Conservation (phyloP, 2,888 invertebrate species). For the Emesis furor region DNA sequence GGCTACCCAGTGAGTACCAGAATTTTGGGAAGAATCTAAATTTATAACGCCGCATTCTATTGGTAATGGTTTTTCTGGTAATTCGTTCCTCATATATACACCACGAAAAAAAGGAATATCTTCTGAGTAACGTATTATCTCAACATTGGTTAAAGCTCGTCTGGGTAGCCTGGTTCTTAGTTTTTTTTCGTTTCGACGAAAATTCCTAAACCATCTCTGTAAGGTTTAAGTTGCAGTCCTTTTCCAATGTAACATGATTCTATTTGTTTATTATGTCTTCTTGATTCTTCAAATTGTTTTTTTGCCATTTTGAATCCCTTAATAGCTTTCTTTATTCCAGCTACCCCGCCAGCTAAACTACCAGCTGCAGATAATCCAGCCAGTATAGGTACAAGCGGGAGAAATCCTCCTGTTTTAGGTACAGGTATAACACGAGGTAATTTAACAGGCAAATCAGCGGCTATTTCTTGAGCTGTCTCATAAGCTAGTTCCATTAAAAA, state of each 20-base stretch:
- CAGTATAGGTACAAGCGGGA: constrained; percentile 80
- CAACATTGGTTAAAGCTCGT: neutral
- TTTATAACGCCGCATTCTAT: constrained; percentile 39
- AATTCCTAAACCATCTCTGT: constrained; percentile 9
- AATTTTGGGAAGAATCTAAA: constrained; percentile 47
- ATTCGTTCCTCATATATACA: constrained; percentile 63
- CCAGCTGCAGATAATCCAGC: constrained; percentile 80
- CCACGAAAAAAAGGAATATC: constrained; percentile 59
- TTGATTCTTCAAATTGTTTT: constrained; percentile 50
- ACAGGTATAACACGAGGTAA: constrained; percentile 77
- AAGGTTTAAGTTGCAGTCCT: neutral
- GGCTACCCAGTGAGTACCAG: constrained; percentile 42
- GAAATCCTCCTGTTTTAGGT: constrained; percentile 80
- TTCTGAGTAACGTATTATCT: neutral
- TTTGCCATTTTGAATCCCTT: constrained; percentile 77
- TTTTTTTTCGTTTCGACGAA: constrained; percentile 1
- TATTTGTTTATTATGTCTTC: constrained; percentile 22
- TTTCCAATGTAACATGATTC: constrained; percentile 30
- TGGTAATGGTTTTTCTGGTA: constrained; percentile 66
- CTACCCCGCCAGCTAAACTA: constrained; percentile 79
- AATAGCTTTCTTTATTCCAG: constrained; percentile 78
- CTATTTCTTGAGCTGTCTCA: constrained; percentile 57
- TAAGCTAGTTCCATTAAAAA: constrained; percentile 56
- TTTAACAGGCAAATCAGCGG: constrained; percentile 64
- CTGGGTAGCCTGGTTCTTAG: constrained; percentile 5